Evolutionary conservation across 2,888 invertebrate genomes (phyloP).

Genomic region (Lobophora halterata): DNA sequence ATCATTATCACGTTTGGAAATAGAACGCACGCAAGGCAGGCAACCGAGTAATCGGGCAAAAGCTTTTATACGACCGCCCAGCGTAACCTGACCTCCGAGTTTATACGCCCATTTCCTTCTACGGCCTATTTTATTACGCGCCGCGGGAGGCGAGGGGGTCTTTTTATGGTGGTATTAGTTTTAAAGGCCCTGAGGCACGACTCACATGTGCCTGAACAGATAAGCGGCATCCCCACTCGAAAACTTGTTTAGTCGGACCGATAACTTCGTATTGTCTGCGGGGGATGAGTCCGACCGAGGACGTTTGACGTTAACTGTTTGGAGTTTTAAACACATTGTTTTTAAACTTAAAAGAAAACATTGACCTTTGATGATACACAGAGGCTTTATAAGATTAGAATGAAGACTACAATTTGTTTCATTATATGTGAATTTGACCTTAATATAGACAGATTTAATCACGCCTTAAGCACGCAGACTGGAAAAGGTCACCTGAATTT

Average conservation of each 20-base stretch:
- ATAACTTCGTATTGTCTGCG: constrained; percentile 72
- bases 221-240: constrained; percentile 77
- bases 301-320: constrained; percentile 39
- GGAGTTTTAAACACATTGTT: constrained; percentile 40
- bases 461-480: too few relatives aligned
- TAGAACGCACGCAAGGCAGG: constrained; percentile 77
- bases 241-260: constrained; percentile 73
- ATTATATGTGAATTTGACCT: too few relatives aligned
- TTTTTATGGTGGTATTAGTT: constrained; percentile 61
- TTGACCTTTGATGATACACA: constrained; percentile 2
- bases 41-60: constrained; percentile 75
- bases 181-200: constrained; percentile 70
- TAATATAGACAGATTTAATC: too few relatives aligned
- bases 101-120: constrained; percentile 64
- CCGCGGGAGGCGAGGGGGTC: constrained; percentile 52
- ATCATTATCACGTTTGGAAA: constrained; percentile 78
- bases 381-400: too few relatives aligned
- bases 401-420: too few relatives aligned
- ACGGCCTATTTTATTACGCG: constrained; percentile 60
- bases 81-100: constrained; percentile 50
- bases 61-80: constrained; percentile 66
- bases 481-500: too few relatives aligned
- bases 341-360: constrained; percentile 27
- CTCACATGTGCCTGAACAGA: constrained; percentile 74
- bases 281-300: constrained; percentile 47